These are phyloP conservation scores for Clarias fuscus DNA, from an alignment of 2,797 vertebrate genomes.

Conservation along the genomic window DNA sequence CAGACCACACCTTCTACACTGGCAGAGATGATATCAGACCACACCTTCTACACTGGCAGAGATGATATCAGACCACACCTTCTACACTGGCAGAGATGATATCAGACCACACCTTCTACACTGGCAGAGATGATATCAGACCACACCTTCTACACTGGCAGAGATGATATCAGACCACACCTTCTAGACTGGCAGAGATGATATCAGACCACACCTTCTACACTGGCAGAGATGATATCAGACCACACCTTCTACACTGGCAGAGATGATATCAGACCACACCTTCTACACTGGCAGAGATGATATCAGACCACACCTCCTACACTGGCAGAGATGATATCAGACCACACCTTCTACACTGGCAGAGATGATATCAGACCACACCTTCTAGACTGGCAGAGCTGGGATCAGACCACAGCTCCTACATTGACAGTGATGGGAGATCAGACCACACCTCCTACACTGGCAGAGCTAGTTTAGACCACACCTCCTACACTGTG, in stretches of 20 bases:
- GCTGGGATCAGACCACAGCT: neutral
- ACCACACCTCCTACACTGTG: neutral
- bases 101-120: too few species aligned
- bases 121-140: too few species aligned
- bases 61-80: too few species aligned
- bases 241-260: too few species aligned
- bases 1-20: neutral
- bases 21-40: neutral
- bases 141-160: neutral
- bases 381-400: neutral
- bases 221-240: neutral
- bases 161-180: neutral
- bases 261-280: neutral
- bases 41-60: neutral
- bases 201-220: neutral
- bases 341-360: neutral
- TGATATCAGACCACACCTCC: neutral
- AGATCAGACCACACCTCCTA: neutral
- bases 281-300: neutral
- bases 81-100: too few species aligned
- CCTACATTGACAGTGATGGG: neutral
- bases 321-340: neutral
- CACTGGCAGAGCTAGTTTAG: neutral
- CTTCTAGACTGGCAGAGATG: neutral
- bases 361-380: neutral